Conservation (phyloP, 2,113 vertebrate genomes). For the Passer montanus region DNA sequence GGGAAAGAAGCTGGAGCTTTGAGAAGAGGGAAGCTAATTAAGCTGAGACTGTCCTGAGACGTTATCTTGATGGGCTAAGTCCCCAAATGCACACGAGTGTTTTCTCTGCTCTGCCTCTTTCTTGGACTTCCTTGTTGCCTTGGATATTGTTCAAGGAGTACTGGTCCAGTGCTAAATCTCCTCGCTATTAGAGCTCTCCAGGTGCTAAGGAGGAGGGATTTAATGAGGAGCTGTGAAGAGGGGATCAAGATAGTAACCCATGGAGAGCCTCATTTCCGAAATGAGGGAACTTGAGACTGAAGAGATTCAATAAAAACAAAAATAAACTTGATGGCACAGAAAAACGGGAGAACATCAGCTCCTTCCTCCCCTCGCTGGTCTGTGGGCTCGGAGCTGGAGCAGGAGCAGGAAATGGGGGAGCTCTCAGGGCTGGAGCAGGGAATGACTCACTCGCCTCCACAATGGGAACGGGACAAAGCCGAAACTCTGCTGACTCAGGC, state of each 20-base stretch:
- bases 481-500: slow-evolving; percentile 70
- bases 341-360: neutral
- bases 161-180: slow-evolving; percentile 9
- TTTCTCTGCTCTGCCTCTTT: neutral
- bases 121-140: neutral
- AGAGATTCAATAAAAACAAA: neutral
- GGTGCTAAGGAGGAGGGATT: slow-evolving; percentile 35
- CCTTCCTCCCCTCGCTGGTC: neutral
- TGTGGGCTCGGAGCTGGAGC: slow-evolving; percentile 6
- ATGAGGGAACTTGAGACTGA: neutral
- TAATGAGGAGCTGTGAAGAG: slow-evolving; percentile 31
- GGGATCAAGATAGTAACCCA: slow-evolving; percentile 28
- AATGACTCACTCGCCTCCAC: slow-evolving; percentile 50
- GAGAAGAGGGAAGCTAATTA: slow-evolving; percentile 11
- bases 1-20: slow-evolving; percentile 9
- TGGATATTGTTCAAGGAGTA: slow-evolving; percentile 1
- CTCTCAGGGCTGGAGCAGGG: neutral
- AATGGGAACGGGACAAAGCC: slow-evolving; percentile 52
- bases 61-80: slow-evolving; percentile 38
- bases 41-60: slow-evolving; percentile 18
- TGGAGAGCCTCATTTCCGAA: slow-evolving; percentile 26
- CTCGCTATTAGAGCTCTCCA: neutral
- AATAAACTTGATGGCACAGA: slow-evolving; percentile 8
- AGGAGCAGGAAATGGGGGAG: slow-evolving; percentile 9
- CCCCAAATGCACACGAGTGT: neutral